Percentiles rank a stretch among this genome's conserved stretches.
Conservation (phyloP, 2,113 vertebrate genomes). For the Megaptera novaeangliae region DNA sequence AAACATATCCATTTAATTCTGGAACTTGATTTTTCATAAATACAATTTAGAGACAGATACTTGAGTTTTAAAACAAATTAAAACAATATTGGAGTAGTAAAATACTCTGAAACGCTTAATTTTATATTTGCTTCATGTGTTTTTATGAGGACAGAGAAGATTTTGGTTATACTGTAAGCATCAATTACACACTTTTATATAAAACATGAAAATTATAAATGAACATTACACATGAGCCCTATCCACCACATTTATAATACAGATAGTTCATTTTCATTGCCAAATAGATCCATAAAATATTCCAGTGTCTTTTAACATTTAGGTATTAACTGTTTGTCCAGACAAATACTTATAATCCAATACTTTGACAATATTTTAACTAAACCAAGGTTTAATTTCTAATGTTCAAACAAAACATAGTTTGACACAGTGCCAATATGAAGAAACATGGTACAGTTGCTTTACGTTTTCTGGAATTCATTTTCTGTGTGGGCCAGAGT, state of each 20-base stretch:
- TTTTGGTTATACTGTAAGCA: conserved; percentile 33
- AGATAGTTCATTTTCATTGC: conserved; percentile 27
- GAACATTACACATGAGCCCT: background rate
- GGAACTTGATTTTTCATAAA: conserved; percentile 70
- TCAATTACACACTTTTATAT: conserved; percentile 58
- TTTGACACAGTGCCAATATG: conserved; percentile 26
- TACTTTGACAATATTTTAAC: conserved; percentile 56
- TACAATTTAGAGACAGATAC: conserved; percentile 56
- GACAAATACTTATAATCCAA: conserved; percentile 15
- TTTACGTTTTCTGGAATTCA: conserved; percentile 34
- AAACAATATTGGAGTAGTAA: conserved; percentile 60
- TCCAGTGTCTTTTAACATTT: conserved; percentile 42
- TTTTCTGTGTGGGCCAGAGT: conserved; percentile 15
- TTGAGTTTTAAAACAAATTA: conserved; percentile 63
- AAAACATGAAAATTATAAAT: conserved; percentile 53
- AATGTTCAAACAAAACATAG: background rate
- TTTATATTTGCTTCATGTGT: conserved; percentile 42
- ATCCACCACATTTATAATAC: conserved; percentile 37
- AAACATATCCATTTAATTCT: conserved; percentile 62
- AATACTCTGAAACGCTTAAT: conserved; percentile 48
- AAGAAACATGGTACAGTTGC: conserved; percentile 1
- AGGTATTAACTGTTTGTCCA: conserved; percentile 33
- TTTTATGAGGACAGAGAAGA: conserved; percentile 6
- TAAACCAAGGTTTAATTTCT: conserved; percentile 52
- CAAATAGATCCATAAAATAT: conserved; percentile 46